Conservation (phyloP, 2,113 vertebrate genomes). For the Acinonyx jubatus region DNA sequence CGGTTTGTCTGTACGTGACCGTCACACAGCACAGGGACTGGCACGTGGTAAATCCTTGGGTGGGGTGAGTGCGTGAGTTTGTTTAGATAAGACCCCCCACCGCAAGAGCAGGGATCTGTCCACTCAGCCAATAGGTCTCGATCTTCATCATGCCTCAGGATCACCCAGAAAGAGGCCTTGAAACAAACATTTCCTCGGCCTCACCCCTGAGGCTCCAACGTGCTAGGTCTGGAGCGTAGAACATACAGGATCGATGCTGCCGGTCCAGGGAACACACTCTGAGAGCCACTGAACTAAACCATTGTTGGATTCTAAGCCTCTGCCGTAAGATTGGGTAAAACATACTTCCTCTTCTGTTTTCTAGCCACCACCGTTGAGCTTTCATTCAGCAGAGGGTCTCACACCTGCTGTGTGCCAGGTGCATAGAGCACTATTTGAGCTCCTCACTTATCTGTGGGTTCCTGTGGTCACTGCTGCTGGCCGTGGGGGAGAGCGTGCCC, state of each 20-base stretch:
- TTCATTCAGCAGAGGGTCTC: background rate
- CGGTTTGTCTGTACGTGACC: fast-evolving
- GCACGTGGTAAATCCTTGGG: background rate
- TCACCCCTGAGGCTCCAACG: background rate
- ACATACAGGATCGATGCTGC: fast-evolving
- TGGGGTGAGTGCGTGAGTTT: background rate
- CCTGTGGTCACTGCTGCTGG: background rate
- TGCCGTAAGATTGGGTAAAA: background rate
- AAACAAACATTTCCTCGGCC: background rate
- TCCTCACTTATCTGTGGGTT: background rate
- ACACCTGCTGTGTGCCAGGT: background rate
- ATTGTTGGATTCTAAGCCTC: background rate
- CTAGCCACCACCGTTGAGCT: background rate
- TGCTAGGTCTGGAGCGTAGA: background rate
- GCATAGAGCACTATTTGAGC: background rate
- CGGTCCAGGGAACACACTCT: background rate
- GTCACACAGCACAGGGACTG: background rate
- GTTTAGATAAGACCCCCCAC: background rate
- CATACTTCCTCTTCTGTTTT: background rate
- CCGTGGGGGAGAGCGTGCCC: background rate
- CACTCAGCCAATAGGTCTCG: background rate
- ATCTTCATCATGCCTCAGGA: background rate
- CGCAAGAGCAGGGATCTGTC: background rate
- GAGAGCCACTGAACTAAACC: background rate
- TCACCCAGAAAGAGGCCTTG: background rate